These are phyloP conservation scores for Spisula solida DNA, from an alignment of 2,888 invertebrate genomes.

Conservation along the genomic window DNA sequence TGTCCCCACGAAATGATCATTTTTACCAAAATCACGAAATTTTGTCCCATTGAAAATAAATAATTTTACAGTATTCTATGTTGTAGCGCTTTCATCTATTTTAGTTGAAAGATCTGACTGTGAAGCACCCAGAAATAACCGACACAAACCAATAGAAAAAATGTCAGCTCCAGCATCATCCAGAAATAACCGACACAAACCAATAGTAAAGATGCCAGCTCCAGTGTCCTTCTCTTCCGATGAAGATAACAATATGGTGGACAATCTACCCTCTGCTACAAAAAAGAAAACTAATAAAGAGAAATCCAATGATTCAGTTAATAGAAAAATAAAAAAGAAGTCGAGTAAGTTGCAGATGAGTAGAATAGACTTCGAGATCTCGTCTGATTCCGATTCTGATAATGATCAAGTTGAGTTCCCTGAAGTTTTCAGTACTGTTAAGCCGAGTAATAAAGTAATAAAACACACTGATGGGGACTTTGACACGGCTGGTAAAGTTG, in stretches of 20 bases:
- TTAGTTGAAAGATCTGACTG: not conserved
- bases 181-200: slow-evolving; percentile 62
- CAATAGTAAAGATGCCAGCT: slow-evolving; percentile 18
- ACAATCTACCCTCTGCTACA: not conserved
- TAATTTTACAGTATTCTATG: too few species aligned
- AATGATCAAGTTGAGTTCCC: not conserved
- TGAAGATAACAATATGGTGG: slow-evolving; percentile 36
- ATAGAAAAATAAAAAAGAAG: not conserved
- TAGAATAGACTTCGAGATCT: not conserved
- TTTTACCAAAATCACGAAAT: too few species aligned
- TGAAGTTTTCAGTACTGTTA: not conserved
- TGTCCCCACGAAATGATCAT: too few species aligned
- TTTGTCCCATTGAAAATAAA: too few species aligned
- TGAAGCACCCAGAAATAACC: slow-evolving; percentile 46
- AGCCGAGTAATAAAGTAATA: not conserved
- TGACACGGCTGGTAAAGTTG: not conserved
- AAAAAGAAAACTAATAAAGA: not conserved
- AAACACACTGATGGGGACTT: not conserved
- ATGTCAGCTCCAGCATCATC: not conserved
- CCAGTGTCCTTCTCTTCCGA: slow-evolving; percentile 51
- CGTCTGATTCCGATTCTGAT: slow-evolving; percentile 24
- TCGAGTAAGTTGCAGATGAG: not conserved
- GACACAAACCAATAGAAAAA: slow-evolving; percentile 49
- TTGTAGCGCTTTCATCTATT: not conserved
- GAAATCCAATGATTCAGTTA: not conserved